Evolutionary conservation across 2,888 invertebrate species (phyloP).

Genomic region (Hesperia comma): DNA sequence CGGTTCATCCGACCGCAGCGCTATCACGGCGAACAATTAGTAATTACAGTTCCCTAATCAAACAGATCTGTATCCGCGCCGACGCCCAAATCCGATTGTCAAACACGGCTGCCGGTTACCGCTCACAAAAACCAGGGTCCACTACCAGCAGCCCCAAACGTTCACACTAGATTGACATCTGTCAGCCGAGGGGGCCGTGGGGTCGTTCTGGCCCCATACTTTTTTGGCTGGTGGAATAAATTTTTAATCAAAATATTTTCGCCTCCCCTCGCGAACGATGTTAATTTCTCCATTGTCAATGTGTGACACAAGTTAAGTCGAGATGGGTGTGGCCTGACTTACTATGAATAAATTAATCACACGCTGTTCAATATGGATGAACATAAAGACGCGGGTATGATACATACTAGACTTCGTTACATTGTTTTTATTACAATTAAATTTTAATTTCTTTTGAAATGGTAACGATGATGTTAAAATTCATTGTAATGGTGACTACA

Average conservation of each 20-base stretch:
- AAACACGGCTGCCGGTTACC: conserved; percentile 26
- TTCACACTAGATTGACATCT: conserved; percentile 75
- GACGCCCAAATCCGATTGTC: conserved; percentile 28
- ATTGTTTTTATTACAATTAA: background rate
- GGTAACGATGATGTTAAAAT: background rate
- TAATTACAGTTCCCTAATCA: conserved; percentile 29
- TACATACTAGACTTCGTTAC: background rate
- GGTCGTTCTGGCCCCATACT: conserved; percentile 60
- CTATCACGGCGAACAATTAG: conserved; percentile 10
- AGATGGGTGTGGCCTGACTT: conserved; percentile 58
- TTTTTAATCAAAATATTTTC: conserved; percentile 83
- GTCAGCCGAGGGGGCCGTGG: conserved; percentile 58
- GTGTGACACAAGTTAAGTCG: conserved; percentile 68
- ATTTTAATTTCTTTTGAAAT: background rate
- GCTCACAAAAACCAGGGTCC: conserved; percentile 37
- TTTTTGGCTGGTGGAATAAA: conserved; percentile 70
- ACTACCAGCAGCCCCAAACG: conserved; percentile 54
- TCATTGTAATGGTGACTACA: background rate
- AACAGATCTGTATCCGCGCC: conserved; percentile 27
- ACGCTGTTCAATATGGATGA: conserved; percentile 28
- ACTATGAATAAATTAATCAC: conserved; percentile 51
- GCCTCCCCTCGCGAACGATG: conserved; percentile 59
- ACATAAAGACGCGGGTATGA: background rate
- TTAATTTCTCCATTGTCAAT: conserved; percentile 74
- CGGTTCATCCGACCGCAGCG: background rate